phyloP scores from a whole-genome alignment of 2,888 invertebrate species.

The Cosmia pyralina region DNA sequence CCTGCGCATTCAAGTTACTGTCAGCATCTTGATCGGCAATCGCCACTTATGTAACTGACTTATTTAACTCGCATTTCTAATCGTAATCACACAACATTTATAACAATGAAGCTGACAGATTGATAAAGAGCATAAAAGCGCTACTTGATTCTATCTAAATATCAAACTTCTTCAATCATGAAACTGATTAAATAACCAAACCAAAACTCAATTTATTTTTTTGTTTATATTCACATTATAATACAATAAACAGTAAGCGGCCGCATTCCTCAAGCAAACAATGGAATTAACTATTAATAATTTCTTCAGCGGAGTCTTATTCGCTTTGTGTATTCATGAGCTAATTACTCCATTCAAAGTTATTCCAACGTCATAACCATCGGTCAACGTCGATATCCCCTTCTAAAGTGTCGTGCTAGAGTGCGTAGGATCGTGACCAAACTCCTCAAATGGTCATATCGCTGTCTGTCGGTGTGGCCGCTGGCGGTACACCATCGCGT shows the following conservation, averaged over 20 bases:
- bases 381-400: constrained; percentile 86
- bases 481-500: constrained; percentile 56
- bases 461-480: constrained; percentile 80
- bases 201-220: constrained; percentile 39
- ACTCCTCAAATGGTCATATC: constrained; percentile 86
- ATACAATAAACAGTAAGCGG: constrained; percentile 72
- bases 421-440: constrained; percentile 85
- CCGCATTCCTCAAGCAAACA: constrained; percentile 73
- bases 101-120: constrained; percentile 59
- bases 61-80: constrained; percentile 57
- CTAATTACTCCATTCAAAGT: constrained; percentile 89
- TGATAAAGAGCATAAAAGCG: constrained; percentile 55
- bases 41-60: constrained; percentile 62
- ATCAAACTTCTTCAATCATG: constrained; percentile 46
- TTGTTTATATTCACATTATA: constrained; percentile 62
- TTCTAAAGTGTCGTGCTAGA: constrained; percentile 81
- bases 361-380: constrained; percentile 89
- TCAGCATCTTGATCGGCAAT: constrained; percentile 54
- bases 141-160: constrained; percentile 55
- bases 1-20: constrained; percentile 55
- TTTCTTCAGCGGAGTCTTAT: constrained; percentile 75
- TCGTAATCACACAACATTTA: constrained; percentile 58
- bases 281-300: constrained; percentile 79
- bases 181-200: constrained; percentile 50
- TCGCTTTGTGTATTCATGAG: constrained; percentile 83